Conservation (phyloP, 64 coral and sea anemone species). For the Pachyseris speciosa region DNA sequence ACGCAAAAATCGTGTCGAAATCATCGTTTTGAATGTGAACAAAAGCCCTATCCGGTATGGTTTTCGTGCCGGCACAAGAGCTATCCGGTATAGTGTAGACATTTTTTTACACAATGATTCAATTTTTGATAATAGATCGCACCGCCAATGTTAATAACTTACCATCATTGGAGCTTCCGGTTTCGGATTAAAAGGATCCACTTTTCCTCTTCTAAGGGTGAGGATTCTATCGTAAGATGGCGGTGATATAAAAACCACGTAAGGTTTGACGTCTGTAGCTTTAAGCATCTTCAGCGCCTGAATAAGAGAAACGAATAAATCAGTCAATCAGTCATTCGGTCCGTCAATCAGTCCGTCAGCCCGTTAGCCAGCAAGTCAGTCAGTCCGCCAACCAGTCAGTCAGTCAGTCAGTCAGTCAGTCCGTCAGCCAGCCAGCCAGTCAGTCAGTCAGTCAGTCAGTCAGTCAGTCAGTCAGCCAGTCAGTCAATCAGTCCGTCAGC, state of each 20-base stretch:
- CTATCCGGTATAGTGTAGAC: no score
- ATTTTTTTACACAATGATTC: no score
- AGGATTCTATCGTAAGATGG: slow-evolving; percentile 93
- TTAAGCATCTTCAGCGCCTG: slow-evolving; percentile 86
- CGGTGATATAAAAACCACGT: slow-evolving; percentile 88
- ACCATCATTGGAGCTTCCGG: slow-evolving; percentile 52
- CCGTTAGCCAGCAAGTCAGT: no score
- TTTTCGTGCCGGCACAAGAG: no score
- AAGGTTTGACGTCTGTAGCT: slow-evolving; percentile 90
- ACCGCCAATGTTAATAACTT: no score
- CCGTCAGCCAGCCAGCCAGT: neutral
- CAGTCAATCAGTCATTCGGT: neutral
- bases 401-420: neutral
- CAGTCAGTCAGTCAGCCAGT: neutral
- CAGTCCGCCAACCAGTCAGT: neutral
- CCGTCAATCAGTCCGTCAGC: neutral
- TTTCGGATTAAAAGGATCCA: slow-evolving; percentile 95
- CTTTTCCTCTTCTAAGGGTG: slow-evolving; percentile 76
- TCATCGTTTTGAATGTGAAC: no score
- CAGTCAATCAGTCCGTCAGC: neutral
- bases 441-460: neutral
- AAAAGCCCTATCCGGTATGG: no score
- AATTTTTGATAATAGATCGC: no score
- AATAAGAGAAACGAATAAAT: neutral
- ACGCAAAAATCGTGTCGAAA: no score